Evolutionary conservation across 2,797 vertebrate genomes (phyloP).

Genomic region (Nannoperca obscura): DNA sequence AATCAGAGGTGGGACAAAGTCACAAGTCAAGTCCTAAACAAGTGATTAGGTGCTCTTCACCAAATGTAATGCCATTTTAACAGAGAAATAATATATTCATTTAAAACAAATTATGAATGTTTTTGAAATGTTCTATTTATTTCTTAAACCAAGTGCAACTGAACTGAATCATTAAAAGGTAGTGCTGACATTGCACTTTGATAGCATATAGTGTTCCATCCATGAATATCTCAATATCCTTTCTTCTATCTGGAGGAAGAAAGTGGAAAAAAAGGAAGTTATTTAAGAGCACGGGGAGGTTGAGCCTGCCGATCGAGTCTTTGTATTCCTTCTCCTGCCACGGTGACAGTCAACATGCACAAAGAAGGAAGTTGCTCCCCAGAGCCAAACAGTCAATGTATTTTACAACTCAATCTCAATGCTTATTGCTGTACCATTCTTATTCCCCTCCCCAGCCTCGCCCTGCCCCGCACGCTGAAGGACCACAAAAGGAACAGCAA

Average conservation of each 20-base stretch:
- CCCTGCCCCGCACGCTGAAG: conserved; percentile 54
- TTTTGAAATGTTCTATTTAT: too few species aligned
- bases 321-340: conserved; percentile 33
- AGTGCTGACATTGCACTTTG: too few species aligned
- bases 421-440: conserved; percentile 36
- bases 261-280: conserved; percentile 27
- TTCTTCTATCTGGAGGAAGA: neutral
- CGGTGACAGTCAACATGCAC: conserved; percentile 37
- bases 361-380: conserved; percentile 45
- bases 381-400: conserved; percentile 58
- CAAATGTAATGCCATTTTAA: too few species aligned
- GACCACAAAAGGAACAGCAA: conserved; percentile 60
- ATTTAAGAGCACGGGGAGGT: conserved; percentile 31
- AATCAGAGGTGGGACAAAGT: neutral
- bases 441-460: conserved; percentile 9
- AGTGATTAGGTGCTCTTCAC: too few species aligned
- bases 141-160: too few species aligned
- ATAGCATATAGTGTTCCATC: too few species aligned
- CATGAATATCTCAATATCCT: too few species aligned
- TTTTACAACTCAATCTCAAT: conserved; percentile 68
- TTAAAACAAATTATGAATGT: too few species aligned
- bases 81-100: too few species aligned
- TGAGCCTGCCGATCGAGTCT: conserved; percentile 1
- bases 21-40: too few species aligned
- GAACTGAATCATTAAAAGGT: too few species aligned